Evolutionary conservation across 2,113 vertebrate genomes (phyloP).

Genomic region (Nothoprocta perdicaria): DNA sequence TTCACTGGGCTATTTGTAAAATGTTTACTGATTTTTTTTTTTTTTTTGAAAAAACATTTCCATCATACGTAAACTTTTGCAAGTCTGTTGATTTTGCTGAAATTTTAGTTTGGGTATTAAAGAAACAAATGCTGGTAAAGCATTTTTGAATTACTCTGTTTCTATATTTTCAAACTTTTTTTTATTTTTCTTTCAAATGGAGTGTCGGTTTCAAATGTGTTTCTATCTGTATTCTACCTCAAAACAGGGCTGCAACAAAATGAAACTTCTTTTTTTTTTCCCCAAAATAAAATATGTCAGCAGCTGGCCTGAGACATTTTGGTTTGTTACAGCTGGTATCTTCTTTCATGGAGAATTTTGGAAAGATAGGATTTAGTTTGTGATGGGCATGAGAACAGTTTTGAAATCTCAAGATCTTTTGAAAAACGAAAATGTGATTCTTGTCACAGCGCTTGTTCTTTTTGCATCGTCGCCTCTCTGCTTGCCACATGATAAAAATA

Average conservation of each 20-base stretch:
- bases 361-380: constrained; percentile 46
- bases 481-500: constrained; percentile 22
- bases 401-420: constrained; percentile 39
- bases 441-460: constrained; percentile 23
- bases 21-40: not conserved
- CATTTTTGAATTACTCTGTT: not conserved
- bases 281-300: constrained; percentile 51
- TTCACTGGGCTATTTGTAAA: not conserved
- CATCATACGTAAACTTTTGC: not conserved
- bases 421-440: constrained; percentile 45
- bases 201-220: not conserved
- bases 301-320: constrained; percentile 44
- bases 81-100: not conserved
- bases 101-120: not conserved
- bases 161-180: not conserved
- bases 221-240: not conserved
- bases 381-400: constrained; percentile 39
- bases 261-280: constrained; percentile 32
- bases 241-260: constrained; percentile 15
- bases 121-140: not conserved
- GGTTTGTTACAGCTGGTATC: constrained; percentile 35
- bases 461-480: not conserved
- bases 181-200: not conserved
- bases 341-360: constrained; percentile 51
- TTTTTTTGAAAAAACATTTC: not conserved